Percentiles rank a stretch among this genome's conserved stretches.
phyloP scores from a whole-genome alignment of 2,888 invertebrate species.

The Conus canariensis region DNA sequence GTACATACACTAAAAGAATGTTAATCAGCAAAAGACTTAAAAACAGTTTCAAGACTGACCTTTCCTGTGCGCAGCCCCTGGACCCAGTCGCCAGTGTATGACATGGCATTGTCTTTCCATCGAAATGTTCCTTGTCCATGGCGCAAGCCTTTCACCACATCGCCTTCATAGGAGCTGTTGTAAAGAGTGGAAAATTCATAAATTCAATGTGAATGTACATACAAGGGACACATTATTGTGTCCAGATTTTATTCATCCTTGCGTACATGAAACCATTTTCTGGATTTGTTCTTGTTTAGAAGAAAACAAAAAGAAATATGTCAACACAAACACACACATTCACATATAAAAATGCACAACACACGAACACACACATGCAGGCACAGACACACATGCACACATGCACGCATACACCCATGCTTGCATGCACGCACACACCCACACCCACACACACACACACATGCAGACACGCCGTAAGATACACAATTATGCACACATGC shows the following conservation, averaged over 20 bases:
- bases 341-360: not conserved
- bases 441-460: no score
- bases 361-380: not conserved
- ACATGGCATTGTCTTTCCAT: constrained; percentile 65
- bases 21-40: not conserved
- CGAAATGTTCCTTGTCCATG: constrained; percentile 76
- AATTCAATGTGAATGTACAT: not conserved
- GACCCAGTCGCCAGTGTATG: constrained; percentile 77
- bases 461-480: no score
- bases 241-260: no score
- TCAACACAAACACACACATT: not conserved
- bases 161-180: constrained; percentile 76
- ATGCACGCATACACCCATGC: no score
- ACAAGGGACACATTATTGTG: no score
- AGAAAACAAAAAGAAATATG: no score
- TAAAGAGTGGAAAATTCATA: not conserved
- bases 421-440: no score
- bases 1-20: not conserved
- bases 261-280: no score
- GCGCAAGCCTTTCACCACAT: constrained; percentile 76
- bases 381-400: not conserved
- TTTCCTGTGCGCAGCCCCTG: constrained; percentile 77
- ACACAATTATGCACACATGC: no score
- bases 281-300: no score
- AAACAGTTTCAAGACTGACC: constrained; percentile 55